Base-by-base conservation (phyloP, 2,888 invertebrate genomes). In the Drosophila affinis region DNA sequence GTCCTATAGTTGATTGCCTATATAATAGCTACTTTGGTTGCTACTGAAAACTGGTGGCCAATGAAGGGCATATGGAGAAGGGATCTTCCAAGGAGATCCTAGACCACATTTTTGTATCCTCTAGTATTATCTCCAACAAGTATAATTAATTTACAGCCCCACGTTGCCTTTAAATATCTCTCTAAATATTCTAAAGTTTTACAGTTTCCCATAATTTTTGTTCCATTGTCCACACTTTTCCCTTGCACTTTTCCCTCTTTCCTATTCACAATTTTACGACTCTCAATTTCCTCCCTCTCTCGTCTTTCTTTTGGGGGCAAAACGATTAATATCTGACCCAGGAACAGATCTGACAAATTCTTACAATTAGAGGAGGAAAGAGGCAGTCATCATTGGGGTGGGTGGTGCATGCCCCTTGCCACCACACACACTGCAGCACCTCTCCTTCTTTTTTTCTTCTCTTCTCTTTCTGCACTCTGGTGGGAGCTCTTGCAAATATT, bases 261-360 rank as follows among this genome's bases (percentile, higher is more conserved):
- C 12, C 14, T 4, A 39, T 39, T 6, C 14, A 39, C 39, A 39
- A 14, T 14, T 39, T 39, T 39, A 5, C 14, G 0, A 6, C 14
- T 39, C 39, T n/a, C 39, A 2, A 12, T 34, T 29, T 9, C 9
- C n/a, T 39, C n/a, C 14, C 14, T 39, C 34, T 14, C 34, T 14
- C 34, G 7, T n/a, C 7, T 7, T 39, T 39, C 10, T 14, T 24
- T 55, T 9, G 12, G 55, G 10, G 7, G 6, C 39, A 7, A 55
- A 44, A 48, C 72, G 62, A 62, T 71, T 72, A 72, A 72, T 72
- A 72, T 63, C 64, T 59, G 74, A 72, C 51, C 54, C 12, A 48
- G 45, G 63, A 77, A 79, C 80, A 78, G 76, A 75, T 55, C 76
- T 86, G 88, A 83, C 87, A 86, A 88, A 83, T 83, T 86, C 74